Percentiles rank a stretch among this genome's conserved stretches.
These are phyloP conservation scores for Oxygymnocypris stewartii DNA, from an alignment of 2,113 vertebrate genomes.

Conservation along the genomic window DNA sequence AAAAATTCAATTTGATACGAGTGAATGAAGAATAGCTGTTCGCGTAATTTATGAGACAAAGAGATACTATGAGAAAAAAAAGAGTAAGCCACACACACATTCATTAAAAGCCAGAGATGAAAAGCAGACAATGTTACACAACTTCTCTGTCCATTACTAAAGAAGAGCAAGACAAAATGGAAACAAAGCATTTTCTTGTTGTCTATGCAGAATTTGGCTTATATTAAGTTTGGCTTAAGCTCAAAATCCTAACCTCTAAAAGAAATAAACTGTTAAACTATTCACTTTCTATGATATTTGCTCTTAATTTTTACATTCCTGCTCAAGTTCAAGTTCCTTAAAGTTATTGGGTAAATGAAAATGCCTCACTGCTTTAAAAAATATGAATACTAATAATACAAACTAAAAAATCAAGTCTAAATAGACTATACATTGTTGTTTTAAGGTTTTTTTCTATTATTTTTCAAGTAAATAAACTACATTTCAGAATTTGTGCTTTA, in stretches of 20 bases:
- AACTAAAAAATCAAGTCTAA: background rate
- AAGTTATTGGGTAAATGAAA: background rate
- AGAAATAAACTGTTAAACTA: background rate
- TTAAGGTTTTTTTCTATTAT: background rate
- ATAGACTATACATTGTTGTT: background rate
- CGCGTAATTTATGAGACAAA: constrained; percentile 30
- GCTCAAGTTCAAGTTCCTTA: background rate
- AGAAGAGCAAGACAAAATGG: constrained; percentile 31
- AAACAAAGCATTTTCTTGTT: constrained; percentile 39
- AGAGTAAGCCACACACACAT: background rate
- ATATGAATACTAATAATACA: background rate
- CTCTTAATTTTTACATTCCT: background rate
- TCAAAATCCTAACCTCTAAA: background rate
- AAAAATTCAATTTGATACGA: constrained; percentile 44
- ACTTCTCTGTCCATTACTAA: constrained; percentile 29
- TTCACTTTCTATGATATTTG: background rate
- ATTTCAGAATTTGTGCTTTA: background rate
- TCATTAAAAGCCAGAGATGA: background rate
- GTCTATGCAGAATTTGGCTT: background rate
- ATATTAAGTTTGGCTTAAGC: background rate
- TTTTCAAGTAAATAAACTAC: too few relatives aligned
- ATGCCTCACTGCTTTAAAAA: background rate
- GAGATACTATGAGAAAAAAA: background rate
- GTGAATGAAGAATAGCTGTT: constrained; percentile 27
- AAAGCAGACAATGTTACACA: constrained; percentile 53